Evolutionary conservation across 2,113 vertebrate species (phyloP).

Genomic region (Zapornia atra): DNA sequence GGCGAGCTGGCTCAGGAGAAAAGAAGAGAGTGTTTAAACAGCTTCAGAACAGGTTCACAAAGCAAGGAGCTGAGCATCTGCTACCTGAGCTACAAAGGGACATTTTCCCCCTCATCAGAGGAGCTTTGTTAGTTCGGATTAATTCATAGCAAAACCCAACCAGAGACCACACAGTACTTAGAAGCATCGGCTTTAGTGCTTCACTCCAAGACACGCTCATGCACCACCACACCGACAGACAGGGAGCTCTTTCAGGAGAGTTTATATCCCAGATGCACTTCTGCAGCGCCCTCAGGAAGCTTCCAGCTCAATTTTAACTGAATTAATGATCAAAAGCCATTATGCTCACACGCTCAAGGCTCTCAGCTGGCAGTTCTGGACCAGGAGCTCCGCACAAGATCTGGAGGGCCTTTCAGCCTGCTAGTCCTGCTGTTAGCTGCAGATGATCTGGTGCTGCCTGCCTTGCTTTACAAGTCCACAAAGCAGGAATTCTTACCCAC

Average conservation of each 20-base stretch:
- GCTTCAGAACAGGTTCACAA: accelerated
- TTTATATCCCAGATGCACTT: neutral
- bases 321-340: neutral
- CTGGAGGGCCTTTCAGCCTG: neutral
- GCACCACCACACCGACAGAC: neutral
- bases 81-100: neutral
- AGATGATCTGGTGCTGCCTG: neutral
- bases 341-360: accelerated
- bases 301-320: neutral
- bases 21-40: neutral
- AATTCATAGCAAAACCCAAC: neutral
- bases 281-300: neutral
- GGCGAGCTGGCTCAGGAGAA: neutral
- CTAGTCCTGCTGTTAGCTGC: neutral
- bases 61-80: accelerated
- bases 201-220: neutral
- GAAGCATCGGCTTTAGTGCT: neutral
- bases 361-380: neutral
- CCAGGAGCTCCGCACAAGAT: neutral
- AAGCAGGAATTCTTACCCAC: neutral
- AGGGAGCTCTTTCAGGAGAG: accelerated
- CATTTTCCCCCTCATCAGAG: neutral
- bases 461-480: neutral
- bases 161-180: neutral
- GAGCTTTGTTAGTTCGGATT: neutral